phyloP scores from a whole-genome alignment of 2,797 vertebrate genomes.

The Nasua narica region DNA sequence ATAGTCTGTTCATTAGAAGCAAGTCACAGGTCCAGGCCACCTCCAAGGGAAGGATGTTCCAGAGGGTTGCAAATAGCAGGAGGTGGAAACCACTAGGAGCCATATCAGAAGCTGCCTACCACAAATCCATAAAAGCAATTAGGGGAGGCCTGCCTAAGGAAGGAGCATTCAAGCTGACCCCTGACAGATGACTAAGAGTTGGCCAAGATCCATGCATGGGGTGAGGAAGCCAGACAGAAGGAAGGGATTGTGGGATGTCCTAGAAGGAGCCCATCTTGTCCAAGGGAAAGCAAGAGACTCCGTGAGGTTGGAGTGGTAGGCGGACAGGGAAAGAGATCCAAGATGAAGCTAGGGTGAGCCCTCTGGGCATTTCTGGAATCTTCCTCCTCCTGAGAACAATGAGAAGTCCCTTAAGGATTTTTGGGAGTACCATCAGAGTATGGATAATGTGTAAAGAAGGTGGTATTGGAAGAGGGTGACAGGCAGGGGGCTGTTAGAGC shows the following conservation, averaged over 20 bases:
- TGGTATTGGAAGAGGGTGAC: neutral
- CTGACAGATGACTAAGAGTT: neutral
- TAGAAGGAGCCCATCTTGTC: neutral
- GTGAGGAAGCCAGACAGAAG: neutral
- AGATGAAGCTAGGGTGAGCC: neutral
- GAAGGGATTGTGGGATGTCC: neutral
- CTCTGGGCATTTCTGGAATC: neutral
- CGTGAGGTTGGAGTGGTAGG: neutral
- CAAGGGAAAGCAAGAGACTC: neutral
- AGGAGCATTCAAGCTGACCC: neutral
- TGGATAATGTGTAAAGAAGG: neutral
- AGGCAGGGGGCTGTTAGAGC: fast-evolving
- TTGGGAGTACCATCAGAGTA: neutral
- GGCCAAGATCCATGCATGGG: neutral
- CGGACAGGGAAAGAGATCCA: neutral
- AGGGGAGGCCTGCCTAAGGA: neutral
- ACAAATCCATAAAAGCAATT: neutral
- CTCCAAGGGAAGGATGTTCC: neutral
- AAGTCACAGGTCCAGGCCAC: neutral
- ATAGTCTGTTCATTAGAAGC: neutral
- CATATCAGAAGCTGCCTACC: neutral
- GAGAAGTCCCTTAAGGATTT: neutral
- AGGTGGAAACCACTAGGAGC: neutral
- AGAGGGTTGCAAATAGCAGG: neutral
- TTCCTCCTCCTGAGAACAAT: neutral